Evolutionary conservation across 2,888 invertebrate species (phyloP), one percentile per base, ranked within the genome.

Genomic region (Oscheius sp.): DNA sequence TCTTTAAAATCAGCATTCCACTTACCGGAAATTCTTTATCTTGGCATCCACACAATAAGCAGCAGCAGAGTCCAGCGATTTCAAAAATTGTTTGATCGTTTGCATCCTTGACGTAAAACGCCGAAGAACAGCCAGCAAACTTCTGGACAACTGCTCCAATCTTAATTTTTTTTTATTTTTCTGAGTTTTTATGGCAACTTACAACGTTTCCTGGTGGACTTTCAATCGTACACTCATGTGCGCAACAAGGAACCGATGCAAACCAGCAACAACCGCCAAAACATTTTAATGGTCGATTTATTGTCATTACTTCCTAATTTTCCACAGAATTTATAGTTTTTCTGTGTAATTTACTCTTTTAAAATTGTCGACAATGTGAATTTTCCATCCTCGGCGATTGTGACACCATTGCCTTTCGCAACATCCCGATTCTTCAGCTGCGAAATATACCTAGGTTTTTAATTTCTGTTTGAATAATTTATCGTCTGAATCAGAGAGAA

Each of bases 291-390:
- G 94, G 94, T 43, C 96, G 92, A 85, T 93, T 90, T 76, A 96
- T 90, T 88, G 94, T 94, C 83, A 96, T 93, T 45, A 96, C 93
- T 92, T 96, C 94, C 78, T 79, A 68, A n/a, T n/a, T n/a, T n/a
- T n/a, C n/a, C n/a, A n/a, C n/a, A n/a, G 13, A 75, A n/a, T 35
- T 9, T 27, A 9, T 5, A 25, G 41, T 3, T 43, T 16, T n/a
- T 52, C 3, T 68, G 49, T 9, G 9, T 6, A 35, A 27, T 71
- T 53, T 53, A 83, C 84, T 73, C 77, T 55, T 25, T 80, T 76
- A 27, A 79, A 80, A 43, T 89, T 89, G 76, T 90, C 89, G 56
- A 55, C 25, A 13, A 55, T 25, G 25, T 25, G 55, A 3, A 55
- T 55, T 2, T 2, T 3, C 5, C 3, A 21, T 3, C 23, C 55